Percentiles rank a stretch among this genome's conserved stretches.
Evolutionary conservation across 2,888 invertebrate species (phyloP).

Genomic region (Cremastobaeus sp.): DNA sequence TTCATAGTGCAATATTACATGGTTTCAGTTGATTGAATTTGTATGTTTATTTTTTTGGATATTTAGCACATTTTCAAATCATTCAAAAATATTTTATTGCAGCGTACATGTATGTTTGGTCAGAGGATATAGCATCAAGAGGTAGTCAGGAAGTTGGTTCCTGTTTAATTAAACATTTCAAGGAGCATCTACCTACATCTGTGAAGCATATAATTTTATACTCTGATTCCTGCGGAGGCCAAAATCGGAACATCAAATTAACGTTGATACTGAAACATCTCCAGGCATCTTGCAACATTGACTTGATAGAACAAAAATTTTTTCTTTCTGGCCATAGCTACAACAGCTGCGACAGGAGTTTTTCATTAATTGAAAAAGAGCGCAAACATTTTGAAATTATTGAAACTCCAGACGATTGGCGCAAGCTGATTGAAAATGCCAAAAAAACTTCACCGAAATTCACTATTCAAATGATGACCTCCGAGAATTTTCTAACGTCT

Average conservation of each 20-base stretch:
- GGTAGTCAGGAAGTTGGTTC: constrained; percentile 40
- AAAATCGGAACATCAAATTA: constrained; percentile 30
- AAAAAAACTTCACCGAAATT: too few species aligned
- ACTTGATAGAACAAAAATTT: constrained; percentile 8
- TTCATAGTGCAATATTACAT: too few species aligned
- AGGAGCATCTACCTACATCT: constrained; percentile 7
- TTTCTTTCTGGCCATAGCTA: constrained; percentile 17
- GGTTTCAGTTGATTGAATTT: too few species aligned
- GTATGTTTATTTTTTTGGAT: too few species aligned
- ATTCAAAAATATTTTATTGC: constrained; percentile 5
- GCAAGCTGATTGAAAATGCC: neutral
- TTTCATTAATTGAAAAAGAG: constrained; percentile 6
- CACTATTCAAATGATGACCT: too few species aligned
- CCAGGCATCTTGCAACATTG: neutral
- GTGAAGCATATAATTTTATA: constrained; percentile 53
- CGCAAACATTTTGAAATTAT: neutral
- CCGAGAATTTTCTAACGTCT: constrained; percentile 1
- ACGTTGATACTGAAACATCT: constrained; percentile 18
- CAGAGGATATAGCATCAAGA: constrained; percentile 37
- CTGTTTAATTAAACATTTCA: constrained; percentile 32
- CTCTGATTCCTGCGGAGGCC: constrained; percentile 63
- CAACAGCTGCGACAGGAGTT: neutral
- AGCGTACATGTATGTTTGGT: constrained; percentile 43
- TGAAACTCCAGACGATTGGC: neutral
- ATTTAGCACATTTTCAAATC: neutral